These are phyloP conservation scores for Lasioglossum zephyrum DNA, from an alignment of 2,888 invertebrate species.

Conservation along the genomic window DNA sequence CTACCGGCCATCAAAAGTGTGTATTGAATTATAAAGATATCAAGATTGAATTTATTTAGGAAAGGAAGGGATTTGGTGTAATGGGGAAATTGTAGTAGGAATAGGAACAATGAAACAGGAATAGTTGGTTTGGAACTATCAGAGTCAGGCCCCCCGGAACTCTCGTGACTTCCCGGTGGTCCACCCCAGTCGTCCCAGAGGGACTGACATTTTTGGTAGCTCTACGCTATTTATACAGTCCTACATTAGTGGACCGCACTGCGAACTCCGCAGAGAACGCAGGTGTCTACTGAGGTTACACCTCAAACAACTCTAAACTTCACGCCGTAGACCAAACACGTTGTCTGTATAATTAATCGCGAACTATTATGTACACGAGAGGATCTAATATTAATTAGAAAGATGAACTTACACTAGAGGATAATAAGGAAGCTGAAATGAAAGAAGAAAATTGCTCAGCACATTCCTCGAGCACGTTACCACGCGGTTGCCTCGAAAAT, in stretches of 20 bases:
- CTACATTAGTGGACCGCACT: not conserved
- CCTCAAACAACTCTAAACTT: not conserved
- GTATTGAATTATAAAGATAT: too few species aligned
- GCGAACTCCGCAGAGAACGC: not conserved
- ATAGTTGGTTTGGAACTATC: not conserved
- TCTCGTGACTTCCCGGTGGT: not conserved
- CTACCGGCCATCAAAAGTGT: too few species aligned
- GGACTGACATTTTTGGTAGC: slow-evolving; percentile 5
- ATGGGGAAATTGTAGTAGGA: not conserved
- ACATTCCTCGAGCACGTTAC: not conserved
- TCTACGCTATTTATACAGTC: not conserved
- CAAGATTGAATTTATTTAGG: too few species aligned
- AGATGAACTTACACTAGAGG: not conserved
- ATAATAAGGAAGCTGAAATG: not conserved
- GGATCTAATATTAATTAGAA: not conserved
- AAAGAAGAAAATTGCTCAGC: not conserved
- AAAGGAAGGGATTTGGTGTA: not conserved
- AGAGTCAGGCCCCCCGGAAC: slow-evolving; percentile 5
- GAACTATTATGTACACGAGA: not conserved
- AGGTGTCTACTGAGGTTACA: not conserved
- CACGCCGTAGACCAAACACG: not conserved
- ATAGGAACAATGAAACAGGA: not conserved
- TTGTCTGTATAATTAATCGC: not conserved
- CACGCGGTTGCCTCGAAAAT: too few species aligned
- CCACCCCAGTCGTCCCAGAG: not conserved